A percentile compares a stretch with the other conserved stretches of the same genome.
Conservation (phyloP, 2,797 vertebrate species). For the Pristis pectinata region DNA sequence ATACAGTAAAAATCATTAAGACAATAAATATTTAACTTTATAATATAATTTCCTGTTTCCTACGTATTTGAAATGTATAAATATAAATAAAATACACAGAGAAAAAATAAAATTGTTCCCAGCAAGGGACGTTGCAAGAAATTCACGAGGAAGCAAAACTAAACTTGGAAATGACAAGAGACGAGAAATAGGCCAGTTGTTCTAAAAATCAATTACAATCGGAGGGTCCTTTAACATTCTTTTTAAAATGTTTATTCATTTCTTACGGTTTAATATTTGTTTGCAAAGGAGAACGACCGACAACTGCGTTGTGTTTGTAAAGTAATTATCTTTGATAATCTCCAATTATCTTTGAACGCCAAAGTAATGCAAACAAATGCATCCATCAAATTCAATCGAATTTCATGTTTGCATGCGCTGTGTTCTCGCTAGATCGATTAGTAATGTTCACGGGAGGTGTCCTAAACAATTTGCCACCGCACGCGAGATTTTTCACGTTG, state of each 20-base stretch:
- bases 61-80: background rate
- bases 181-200: background rate
- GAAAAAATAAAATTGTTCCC: background rate
- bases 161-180: background rate
- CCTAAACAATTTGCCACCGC: background rate
- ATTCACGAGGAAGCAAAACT: background rate
- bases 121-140: background rate
- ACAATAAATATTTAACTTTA: background rate
- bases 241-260: background rate
- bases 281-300: background rate
- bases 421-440: background rate
- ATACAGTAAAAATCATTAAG: background rate
- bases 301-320: too few species aligned
- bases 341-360: too few species aligned
- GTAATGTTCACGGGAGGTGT: background rate
- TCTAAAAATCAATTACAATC: background rate
- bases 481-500: background rate
- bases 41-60: background rate
- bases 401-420: too few species aligned
- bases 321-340: too few species aligned
- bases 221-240: background rate
- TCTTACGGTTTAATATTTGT: background rate
- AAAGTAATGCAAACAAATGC: background rate
- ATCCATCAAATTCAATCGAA: background rate
- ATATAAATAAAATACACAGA: slow-evolving; percentile 1